Evolutionary conservation across 2,113 vertebrate genomes (phyloP), one percentile per base, ranked within the genome.

Genomic region (Pogonocichla stellata): DNA sequence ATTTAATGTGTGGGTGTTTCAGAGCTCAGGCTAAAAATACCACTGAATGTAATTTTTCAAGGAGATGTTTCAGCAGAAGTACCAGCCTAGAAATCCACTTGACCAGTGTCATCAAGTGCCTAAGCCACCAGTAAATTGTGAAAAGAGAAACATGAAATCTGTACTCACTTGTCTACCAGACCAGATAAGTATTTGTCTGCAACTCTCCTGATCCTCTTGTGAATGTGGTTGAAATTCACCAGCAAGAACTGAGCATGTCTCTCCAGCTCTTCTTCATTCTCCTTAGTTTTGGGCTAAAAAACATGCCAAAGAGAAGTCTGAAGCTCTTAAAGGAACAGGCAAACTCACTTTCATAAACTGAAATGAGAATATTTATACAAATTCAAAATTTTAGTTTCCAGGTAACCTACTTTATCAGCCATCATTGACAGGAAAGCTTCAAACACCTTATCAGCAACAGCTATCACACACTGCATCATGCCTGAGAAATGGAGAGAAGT

Each of bases 381-480:
- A 72, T 54, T 48, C 13, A 62, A 56, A 34, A 29, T 65, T 75
- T 45, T 57, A 18, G 7, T 47, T 80, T 61, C n/a, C 26, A 54
- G 6, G 16, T 73, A 75, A 88, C 97, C 79, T 98, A 99, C 99
- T 98, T 99, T 99, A 77, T 99, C 99, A 53, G 99, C 99, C 99
- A 99, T 99, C 98, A 99, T 99, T 90, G 98, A 98, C 78, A 99
- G 98, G 97, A 99, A 99, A 94, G 99, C 99, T 47, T 99, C 99
- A 83, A 99, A 99, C 29, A 99, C 99, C 94, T 99, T 99, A 95
- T 99, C 99, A 5, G 99, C 99, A 7, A 99, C 99, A 57, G 99
- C 99, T 82, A 99, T 98, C 90, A 99, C 99, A 96, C 99, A 99
- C 96, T 99, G 99, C 98, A 99, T 98, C 99, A 99, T 99, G n/a